Percentiles rank a stretch among this genome's conserved stretches.
phyloP scores from a whole-genome alignment of 2,113 vertebrate genomes.

The Lonchura striata region DNA sequence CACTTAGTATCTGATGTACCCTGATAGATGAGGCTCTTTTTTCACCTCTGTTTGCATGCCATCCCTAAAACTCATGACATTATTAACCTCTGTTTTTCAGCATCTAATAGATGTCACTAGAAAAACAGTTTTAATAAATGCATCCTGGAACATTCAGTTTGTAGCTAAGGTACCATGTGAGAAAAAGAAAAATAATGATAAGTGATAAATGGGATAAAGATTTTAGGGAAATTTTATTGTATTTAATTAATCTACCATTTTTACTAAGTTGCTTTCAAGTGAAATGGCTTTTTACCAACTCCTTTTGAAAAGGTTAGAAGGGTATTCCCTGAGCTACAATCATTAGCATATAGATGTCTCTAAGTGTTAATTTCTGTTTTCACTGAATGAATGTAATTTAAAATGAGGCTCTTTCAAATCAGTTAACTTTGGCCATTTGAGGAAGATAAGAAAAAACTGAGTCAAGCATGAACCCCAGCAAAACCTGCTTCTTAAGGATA shows the following conservation, averaged over 20 bases:
- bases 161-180: constrained; percentile 37
- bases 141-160: constrained; percentile 50
- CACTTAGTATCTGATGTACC: neutral
- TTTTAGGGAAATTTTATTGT: constrained; percentile 77
- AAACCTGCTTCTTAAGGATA: constrained; percentile 73
- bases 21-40: constrained; percentile 31
- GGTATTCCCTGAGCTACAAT: constrained; percentile 81
- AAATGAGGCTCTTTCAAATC: constrained; percentile 80
- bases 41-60: constrained; percentile 29
- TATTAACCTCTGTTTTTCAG: constrained; percentile 60
- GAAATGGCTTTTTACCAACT: constrained; percentile 79
- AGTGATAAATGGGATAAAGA: constrained; percentile 74
- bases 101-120: constrained; percentile 54
- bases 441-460: constrained; percentile 77
- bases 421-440: constrained; percentile 78
- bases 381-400: constrained; percentile 81
- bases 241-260: constrained; percentile 82
- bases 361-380: constrained; percentile 84
- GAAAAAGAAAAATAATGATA: constrained; percentile 66
- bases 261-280: constrained; percentile 81
- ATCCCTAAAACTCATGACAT: constrained; percentile 44
- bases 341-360: constrained; percentile 84
- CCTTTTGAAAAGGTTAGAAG: constrained; percentile 82
- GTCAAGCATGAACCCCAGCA: constrained; percentile 64
- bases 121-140: constrained; percentile 62